These are phyloP conservation scores for Caradrina kadenii DNA, from an alignment of 2,888 invertebrate genomes.

Conservation along the genomic window DNA sequence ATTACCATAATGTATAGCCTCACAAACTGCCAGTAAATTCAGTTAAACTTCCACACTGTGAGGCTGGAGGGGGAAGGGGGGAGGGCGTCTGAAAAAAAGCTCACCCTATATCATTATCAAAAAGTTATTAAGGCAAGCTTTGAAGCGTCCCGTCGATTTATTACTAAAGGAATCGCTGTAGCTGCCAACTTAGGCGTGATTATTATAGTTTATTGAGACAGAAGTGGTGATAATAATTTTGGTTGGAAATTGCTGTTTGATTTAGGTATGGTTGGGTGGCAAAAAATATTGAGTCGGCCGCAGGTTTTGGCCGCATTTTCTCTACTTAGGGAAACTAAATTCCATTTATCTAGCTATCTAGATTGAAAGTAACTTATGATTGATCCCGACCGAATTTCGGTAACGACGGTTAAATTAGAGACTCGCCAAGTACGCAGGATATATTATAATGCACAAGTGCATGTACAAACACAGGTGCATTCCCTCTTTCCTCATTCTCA, in stretches of 20 bases:
- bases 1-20: constrained; percentile 71
- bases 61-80: constrained; percentile 41
- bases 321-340: no score
- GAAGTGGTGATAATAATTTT: constrained; percentile 28
- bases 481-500: no score
- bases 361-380: no score
- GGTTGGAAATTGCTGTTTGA: constrained; percentile 24
- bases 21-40: constrained; percentile 75
- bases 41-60: constrained; percentile 72
- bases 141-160: constrained; percentile 68
- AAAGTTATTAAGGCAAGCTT: constrained; percentile 74
- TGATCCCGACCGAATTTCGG: no score
- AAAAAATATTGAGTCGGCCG: not conserved
- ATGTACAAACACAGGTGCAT: no score
- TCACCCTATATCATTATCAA: constrained; percentile 76
- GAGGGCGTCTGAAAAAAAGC: constrained; percentile 63
- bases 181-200: constrained; percentile 53
- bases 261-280: not conserved
- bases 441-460: no score
- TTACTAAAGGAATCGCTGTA: constrained; percentile 48
- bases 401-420: no score
- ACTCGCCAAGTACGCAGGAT: no score
- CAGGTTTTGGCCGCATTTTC: no score
- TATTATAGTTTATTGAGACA: constrained; percentile 48
- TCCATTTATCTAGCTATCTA: no score